Base-by-base conservation (phyloP, 2,888 invertebrate species). In the Microplitis deprimator region DNA sequence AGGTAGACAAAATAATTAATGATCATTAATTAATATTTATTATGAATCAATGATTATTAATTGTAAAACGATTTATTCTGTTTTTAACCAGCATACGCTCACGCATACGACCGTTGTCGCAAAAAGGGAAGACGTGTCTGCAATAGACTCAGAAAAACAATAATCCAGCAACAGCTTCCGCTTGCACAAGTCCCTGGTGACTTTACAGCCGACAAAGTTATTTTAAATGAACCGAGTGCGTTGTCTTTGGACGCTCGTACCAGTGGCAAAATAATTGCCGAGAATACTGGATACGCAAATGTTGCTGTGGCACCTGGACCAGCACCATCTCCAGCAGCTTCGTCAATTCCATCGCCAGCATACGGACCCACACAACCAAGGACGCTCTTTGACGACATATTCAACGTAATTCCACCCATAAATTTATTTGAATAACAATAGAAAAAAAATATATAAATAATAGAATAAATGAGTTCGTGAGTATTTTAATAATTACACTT, bases 301-400 rank as follows among this genome's bases (percentile, higher is more conserved):
- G 68, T 40, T 7, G 68, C 69, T 13, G 20, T 77, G 7, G 20
- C 38, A 7, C 73, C 77, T 39, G 77, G 73, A 62, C 68, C 75
- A 50, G 75, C 75, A 20, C 68, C 75, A 75, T 3, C 20, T 16
- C 29, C 29, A 29, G 17, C 13, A 3, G 50, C 50, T 8, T 50
- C 50, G 6, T 50, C 50, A 50, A 68, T 8, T 59, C 75, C 75
- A 68, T 8, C 40, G 40, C n/a, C 65, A 38, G n/a, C 10, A 40
- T 20, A 68, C 40, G 77, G 78, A n/a, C n/a, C 67, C 61, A n/a
- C 7, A 8, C 38, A 62, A 41, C 50, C 59, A 38, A 68, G 78
- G 7, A 89, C 90, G n/a, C 91, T 93, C 76, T 92, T 93, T 82
- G 91, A 91, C 65, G 93, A 93, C 83, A 92, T 93, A 78, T 93